Conservation (phyloP, 2,797 vertebrate genomes). For the Sciurus carolinensis region DNA sequence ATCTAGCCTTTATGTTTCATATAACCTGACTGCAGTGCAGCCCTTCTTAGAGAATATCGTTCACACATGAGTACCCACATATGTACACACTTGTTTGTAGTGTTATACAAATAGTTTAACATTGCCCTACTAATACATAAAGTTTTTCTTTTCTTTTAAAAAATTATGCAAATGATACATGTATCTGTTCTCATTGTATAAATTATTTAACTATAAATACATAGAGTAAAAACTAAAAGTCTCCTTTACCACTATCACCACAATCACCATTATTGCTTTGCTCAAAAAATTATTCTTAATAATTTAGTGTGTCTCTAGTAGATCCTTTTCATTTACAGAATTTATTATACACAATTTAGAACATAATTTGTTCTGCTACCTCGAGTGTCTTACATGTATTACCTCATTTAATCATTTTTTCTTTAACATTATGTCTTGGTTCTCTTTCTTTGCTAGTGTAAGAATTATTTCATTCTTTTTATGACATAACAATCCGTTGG, state of each 20-base stretch:
- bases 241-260: background rate
- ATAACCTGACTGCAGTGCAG: background rate
- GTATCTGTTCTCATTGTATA: background rate
- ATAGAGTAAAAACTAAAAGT: background rate
- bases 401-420: constrained; percentile 13
- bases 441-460: background rate
- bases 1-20: background rate
- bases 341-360: background rate
- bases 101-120: background rate
- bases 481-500: background rate
- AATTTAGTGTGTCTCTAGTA: background rate
- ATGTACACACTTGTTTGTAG: background rate
- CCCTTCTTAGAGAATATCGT: background rate
- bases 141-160: background rate
- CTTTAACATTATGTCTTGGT: background rate
- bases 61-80: background rate
- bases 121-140: background rate
- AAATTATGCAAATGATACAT: background rate
- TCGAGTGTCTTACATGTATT: background rate
- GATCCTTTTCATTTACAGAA: background rate
- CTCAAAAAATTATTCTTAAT: background rate
- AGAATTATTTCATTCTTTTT: constrained; percentile 37
- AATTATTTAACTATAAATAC: background rate
- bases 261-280: background rate
- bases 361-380: background rate